Evolutionary conservation across 2,113 vertebrate genomes (phyloP).

Genomic region (Ursus arctos): DNA sequence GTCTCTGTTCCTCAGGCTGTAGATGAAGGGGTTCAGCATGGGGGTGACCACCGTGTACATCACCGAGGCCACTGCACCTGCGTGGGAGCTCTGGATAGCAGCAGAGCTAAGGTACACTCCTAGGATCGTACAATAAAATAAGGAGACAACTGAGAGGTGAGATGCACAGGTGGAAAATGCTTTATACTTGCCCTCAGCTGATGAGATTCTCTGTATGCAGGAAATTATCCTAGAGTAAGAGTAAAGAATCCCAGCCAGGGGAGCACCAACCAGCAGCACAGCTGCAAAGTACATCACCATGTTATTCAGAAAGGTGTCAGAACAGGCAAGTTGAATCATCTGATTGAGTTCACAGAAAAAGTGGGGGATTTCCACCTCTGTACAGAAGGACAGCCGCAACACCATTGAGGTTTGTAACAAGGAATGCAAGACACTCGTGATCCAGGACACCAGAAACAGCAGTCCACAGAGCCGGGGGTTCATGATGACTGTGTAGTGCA

Average conservation of each 20-base stretch:
- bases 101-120: background rate
- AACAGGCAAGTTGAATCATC: background rate
- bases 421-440: background rate
- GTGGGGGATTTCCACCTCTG: too few relatives aligned
- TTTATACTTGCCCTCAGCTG: background rate
- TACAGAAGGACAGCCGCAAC: background rate
- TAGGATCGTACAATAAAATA: background rate
- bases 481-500: background rate
- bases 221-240: background rate
- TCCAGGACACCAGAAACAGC: background rate
- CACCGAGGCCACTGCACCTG: background rate
- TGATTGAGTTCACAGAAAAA: too few relatives aligned
- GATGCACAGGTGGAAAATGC: background rate
- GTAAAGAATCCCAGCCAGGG: background rate
- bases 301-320: conserved; percentile 20
- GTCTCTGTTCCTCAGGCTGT: background rate
- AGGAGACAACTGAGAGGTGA: background rate
- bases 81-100: background rate
- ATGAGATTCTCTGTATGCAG: background rate
- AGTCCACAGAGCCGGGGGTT: background rate
- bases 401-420: background rate
- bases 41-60: background rate
- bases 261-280: background rate
- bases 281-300: background rate
- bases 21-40: background rate